Conservation (phyloP, 2,888 invertebrate species). For the Platycnemis pennipes region DNA sequence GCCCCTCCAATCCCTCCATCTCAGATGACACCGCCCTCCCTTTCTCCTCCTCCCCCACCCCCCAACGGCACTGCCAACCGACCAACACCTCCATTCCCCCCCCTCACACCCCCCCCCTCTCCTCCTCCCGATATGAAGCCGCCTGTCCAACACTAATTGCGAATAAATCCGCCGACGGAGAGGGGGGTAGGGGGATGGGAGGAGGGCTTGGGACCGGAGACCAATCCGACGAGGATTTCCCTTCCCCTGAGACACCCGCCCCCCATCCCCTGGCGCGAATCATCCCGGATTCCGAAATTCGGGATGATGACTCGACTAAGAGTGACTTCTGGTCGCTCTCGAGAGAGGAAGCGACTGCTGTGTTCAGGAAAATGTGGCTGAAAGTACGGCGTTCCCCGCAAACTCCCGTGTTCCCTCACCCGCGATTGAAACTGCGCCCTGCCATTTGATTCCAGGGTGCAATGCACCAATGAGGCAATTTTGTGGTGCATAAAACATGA, state of each 20-base stretch:
- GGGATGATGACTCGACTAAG: neutral
- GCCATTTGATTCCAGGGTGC: too few species aligned
- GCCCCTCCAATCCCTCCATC: neutral
- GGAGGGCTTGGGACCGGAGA: neutral
- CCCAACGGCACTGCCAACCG: neutral
- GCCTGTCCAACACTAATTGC: slow-evolving; percentile 36
- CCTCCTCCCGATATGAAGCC: neutral
- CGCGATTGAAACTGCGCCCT: neutral
- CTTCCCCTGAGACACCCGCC: neutral
- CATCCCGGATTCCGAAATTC: neutral
- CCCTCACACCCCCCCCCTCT: neutral
- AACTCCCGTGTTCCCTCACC: neutral
- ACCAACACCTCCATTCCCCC: neutral
- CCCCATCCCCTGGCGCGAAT: neutral
- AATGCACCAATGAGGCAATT: too few species aligned
- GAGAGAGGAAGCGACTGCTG: neutral
- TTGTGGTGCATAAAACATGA: too few species aligned
- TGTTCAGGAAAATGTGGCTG: neutral
- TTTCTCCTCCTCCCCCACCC: neutral
- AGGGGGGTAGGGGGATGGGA: neutral
- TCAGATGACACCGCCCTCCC: neutral
- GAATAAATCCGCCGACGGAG: neutral
- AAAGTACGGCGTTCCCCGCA: neutral
- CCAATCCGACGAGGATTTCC: neutral
- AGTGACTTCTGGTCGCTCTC: neutral